These are phyloP conservation scores for Pituophis catenifer DNA, from an alignment of 2,113 vertebrate species.

Conservation along the genomic window DNA sequence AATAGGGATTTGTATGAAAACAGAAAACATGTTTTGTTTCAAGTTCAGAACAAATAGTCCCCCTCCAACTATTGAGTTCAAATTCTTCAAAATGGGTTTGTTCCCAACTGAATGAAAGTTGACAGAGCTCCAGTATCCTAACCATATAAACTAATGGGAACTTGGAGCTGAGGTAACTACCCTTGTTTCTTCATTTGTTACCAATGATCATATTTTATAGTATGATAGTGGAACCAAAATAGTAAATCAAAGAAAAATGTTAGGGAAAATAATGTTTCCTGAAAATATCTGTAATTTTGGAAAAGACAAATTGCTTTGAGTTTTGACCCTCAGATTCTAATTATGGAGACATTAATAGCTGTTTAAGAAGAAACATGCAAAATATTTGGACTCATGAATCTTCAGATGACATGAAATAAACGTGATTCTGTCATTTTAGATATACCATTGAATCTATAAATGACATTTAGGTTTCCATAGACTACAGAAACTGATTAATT, in stretches of 20 bases:
- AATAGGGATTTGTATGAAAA: neutral
- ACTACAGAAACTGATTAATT: slow-evolving; percentile 14
- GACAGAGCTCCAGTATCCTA: neutral
- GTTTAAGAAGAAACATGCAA: slow-evolving; percentile 31
- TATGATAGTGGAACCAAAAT: neutral
- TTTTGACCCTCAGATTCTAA: slow-evolving; percentile 39
- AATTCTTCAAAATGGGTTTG: neutral
- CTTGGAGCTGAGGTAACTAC: neutral
- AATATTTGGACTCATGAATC: neutral
- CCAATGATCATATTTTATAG: neutral
- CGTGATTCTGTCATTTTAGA: neutral
- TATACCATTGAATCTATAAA: neutral
- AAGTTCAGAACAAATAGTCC: neutral
- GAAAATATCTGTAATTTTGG: slow-evolving; percentile 26
- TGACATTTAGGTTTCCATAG: neutral
- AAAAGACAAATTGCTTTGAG: slow-evolving; percentile 21
- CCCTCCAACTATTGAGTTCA: neutral
- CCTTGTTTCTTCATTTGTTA: neutral
- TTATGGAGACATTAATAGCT: slow-evolving; percentile 1
- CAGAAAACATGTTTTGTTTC: neutral
- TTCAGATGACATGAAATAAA: neutral
- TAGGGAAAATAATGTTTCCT: slow-evolving; percentile 18
- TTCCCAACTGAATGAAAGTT: neutral
- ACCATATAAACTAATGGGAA: neutral
- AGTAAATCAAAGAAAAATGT: slow-evolving; percentile 23